A percentile compares a stretch with the other conserved stretches of the same genome.
phyloP scores from a whole-genome alignment of 2,797 vertebrate genomes.

The Poeciliopsis paucimaculata region DNA sequence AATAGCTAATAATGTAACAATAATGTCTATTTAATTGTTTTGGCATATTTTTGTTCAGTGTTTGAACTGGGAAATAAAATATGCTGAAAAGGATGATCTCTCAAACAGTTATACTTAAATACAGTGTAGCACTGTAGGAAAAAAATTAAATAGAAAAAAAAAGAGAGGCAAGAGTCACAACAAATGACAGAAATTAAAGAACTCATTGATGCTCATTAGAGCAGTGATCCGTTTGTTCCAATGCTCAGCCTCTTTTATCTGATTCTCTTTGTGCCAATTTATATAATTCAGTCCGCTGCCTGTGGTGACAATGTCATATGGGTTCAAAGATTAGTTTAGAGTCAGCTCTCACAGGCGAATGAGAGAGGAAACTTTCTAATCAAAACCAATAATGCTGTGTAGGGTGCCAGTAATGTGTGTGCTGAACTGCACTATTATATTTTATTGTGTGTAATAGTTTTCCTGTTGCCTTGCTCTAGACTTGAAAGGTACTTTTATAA shows the following conservation, averaged over 20 bases:
- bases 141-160: not conserved
- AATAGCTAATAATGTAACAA: not conserved
- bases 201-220: conserved; percentile 12
- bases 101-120: not conserved
- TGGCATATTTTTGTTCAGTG: not conserved
- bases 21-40: not conserved
- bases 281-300: conserved; percentile 17
- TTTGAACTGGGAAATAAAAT: conserved; percentile 10
- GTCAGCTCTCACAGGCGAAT: conserved; percentile 39
- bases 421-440: conserved; percentile 62
- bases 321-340: conserved; percentile 48
- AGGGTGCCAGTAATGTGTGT: conserved; percentile 57
- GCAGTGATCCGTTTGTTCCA: conserved; percentile 14
- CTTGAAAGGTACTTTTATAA: conserved; percentile 67
- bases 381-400: conserved; percentile 40
- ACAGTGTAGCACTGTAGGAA: not conserved
- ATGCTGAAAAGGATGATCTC: not conserved
- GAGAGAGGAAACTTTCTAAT: conserved; percentile 35
- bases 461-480: conserved; percentile 59
- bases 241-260: not conserved
- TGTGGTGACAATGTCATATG: conserved; percentile 32
- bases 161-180: not conserved
- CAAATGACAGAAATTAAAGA: not conserved
- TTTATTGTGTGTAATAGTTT: conserved; percentile 68
- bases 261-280: conserved; percentile 27